Percentiles rank a stretch among this genome's conserved stretches.
Conservation (phyloP, 2,888 invertebrate species). For the Ypsolopha sequella region DNA sequence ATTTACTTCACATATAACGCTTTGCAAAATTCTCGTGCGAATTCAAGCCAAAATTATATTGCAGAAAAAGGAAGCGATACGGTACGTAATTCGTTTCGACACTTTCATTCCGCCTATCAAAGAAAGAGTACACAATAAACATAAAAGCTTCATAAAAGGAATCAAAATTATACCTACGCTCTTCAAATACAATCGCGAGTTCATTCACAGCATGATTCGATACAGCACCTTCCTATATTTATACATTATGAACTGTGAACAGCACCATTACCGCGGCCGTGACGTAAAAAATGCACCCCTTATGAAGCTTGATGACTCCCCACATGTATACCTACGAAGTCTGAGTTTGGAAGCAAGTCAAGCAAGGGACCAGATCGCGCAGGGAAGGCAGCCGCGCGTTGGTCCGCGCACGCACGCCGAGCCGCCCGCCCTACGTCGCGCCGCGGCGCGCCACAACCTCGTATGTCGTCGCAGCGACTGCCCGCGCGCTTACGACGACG, state of each 20-base stretch:
- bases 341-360: background rate
- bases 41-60: too few relatives aligned
- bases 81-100: too few relatives aligned
- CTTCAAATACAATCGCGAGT: background rate
- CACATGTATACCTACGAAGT: background rate
- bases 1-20: too few relatives aligned
- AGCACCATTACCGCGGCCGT: background rate
- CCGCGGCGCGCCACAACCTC: constrained; percentile 31
- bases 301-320: background rate
- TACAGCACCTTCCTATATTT: background rate
- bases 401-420: background rate
- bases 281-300: background rate
- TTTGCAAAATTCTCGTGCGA: too few relatives aligned
- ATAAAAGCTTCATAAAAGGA: background rate
- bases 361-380: too few relatives aligned
- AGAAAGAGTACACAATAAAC: background rate
- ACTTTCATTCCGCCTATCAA: too few relatives aligned
- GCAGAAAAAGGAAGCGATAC: too few relatives aligned
- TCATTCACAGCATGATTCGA: background rate
- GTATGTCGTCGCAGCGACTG: constrained; percentile 44
- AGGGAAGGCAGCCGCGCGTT: background rate
- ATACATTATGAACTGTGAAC: background rate
- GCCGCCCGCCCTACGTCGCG: constrained; percentile 49
- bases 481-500: constrained; percentile 31
- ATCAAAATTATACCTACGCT: background rate